Conservation (phyloP, 2,797 vertebrate genomes). For the Danio choprae region DNA sequence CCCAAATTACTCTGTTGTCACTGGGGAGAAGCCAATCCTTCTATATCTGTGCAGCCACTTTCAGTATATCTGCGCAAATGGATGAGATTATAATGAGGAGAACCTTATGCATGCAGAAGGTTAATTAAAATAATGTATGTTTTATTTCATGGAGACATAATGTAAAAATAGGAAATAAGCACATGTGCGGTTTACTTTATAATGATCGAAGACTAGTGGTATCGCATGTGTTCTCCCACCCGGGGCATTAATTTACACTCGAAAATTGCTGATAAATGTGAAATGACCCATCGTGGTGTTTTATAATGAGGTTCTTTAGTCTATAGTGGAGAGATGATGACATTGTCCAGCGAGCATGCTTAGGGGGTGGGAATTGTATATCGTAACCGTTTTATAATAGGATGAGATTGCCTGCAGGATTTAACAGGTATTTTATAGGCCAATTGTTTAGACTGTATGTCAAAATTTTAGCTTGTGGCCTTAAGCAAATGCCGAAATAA, state of each 20-base stretch:
- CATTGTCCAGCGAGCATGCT: conserved; percentile 12
- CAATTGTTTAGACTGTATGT: conserved; percentile 18
- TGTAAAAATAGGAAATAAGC: neutral
- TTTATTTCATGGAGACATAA: conserved; percentile 6
- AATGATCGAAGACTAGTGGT: neutral
- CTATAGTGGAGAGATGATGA: conserved; percentile 16
- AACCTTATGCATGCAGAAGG: conserved; percentile 6
- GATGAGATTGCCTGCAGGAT: conserved; percentile 7
- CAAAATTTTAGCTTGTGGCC: neutral
- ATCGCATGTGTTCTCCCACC: neutral
- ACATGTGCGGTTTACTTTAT: conserved; percentile 13
- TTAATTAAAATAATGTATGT: conserved; percentile 37
- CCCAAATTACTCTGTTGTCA: conserved; percentile 19
- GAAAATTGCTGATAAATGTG: conserved; percentile 42
- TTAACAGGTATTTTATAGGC: conserved; percentile 19
- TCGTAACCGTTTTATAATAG: conserved; percentile 24
- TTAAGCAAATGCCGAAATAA: conserved; percentile 1
- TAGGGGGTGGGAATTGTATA: neutral
- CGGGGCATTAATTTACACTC: conserved; percentile 28
- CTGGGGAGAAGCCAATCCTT: conserved; percentile 10
- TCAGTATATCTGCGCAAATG: neutral
- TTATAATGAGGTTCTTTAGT: conserved; percentile 38
- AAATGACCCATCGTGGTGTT: conserved; percentile 38
- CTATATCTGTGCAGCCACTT: neutral
- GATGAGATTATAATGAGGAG: conserved; percentile 2